Conservation (phyloP, 2,113 vertebrate genomes). For the Oryzias woworae region DNA sequence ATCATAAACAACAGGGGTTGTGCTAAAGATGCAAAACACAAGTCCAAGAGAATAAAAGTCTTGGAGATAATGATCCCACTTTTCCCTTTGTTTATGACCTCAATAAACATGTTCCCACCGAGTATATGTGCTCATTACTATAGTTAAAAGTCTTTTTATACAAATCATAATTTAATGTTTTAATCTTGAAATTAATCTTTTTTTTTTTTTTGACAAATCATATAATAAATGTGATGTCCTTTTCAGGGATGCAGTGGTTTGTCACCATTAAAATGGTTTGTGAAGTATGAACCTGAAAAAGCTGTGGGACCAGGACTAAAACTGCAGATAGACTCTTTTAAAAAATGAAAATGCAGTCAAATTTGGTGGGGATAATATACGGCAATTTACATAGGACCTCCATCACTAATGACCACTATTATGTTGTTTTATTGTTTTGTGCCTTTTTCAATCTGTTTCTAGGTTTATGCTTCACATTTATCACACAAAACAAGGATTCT, state of each 20-base stretch:
- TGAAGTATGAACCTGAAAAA: no score
- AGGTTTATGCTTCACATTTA: no score
- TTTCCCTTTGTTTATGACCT: not conserved
- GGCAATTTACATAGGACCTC: no score
- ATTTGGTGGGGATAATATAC: no score
- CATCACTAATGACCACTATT: no score
- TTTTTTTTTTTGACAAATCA: not conserved
- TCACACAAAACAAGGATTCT: no score
- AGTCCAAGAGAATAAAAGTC: not conserved
- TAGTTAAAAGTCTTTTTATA: not conserved
- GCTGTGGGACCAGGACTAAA: no score
- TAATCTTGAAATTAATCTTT: not conserved
- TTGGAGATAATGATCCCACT: not conserved
- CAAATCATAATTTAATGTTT: not conserved
- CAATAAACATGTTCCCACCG: not conserved
- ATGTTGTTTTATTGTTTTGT: no score
- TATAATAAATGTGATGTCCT: not conserved
- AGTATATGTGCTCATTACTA: not conserved
- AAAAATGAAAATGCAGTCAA: no score
- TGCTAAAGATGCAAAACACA: not conserved
- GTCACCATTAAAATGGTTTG: no score
- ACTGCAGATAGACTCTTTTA: no score
- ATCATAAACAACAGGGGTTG: not conserved
- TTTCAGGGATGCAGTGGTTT: not conserved
- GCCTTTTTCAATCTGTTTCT: no score